These are phyloP conservation scores for Amia ocellicauda DNA, from an alignment of 2,113 vertebrate genomes.

Conservation along the genomic window DNA sequence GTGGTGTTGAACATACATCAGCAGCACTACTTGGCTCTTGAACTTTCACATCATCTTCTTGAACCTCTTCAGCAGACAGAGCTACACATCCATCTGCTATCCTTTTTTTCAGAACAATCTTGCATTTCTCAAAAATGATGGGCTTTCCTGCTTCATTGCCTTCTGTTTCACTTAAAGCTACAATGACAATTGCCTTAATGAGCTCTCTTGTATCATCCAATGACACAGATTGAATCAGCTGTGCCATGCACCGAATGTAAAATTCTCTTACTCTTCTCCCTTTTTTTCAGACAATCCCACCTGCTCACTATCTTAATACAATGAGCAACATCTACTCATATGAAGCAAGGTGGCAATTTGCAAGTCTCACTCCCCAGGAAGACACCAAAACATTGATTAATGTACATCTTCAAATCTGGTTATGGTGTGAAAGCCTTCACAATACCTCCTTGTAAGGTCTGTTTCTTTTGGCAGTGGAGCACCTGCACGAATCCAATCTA, in stretches of 20 bases:
- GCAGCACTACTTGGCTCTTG: too few species aligned
- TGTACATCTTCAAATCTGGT: conserved; percentile 22
- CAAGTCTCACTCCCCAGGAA: conserved; percentile 11
- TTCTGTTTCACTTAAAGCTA: conserved; percentile 28
- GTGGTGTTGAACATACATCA: not conserved
- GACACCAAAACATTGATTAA: conserved; percentile 29
- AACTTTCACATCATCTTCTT: not conserved
- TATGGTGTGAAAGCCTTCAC: conserved; percentile 29
- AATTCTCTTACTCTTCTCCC: not conserved
- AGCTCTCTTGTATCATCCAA: conserved; percentile 19
- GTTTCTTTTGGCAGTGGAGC: conserved; percentile 17
- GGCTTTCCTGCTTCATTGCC: conserved; percentile 15
- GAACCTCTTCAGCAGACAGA: not conserved
- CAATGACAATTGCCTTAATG: conserved; percentile 19
- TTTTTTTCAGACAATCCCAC: conserved; percentile 25
- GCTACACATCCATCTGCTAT: conserved; percentile 4
- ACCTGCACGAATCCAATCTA: conserved; percentile 21
- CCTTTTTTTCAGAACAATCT: conserved; percentile 3
- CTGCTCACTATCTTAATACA: conserved; percentile 30
- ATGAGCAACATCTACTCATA: conserved; percentile 30
- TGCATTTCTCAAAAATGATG: conserved; percentile 26
- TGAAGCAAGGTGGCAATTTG: conserved; percentile 20
- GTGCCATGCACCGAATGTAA: conserved; percentile 8
- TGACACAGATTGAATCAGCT: not conserved
- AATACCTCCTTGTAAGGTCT: conserved; percentile 19